These are phyloP conservation scores for Agrenia bidenticulata DNA, from an alignment of 2,888 invertebrate genomes.

Conservation along the genomic window DNA sequence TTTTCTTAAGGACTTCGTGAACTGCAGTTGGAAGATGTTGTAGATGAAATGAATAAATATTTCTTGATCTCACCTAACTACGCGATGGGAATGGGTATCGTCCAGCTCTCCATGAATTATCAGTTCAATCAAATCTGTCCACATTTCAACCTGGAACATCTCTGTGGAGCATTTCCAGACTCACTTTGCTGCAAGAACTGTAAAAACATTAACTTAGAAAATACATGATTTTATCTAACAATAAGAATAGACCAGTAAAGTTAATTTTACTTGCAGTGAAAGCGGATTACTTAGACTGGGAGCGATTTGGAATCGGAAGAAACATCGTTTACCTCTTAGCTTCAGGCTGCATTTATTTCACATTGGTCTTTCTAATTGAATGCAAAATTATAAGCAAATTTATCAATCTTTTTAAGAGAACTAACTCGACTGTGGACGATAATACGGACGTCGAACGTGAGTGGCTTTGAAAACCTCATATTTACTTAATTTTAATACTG, in stretches of 20 bases:
- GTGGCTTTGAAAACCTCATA: neutral
- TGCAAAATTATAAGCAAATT: conserved; percentile 33
- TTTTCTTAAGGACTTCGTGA: conserved; percentile 58
- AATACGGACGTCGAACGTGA: conserved; percentile 14
- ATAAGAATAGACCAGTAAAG: neutral
- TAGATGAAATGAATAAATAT: conserved; percentile 65
- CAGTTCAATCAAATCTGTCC: conserved; percentile 44
- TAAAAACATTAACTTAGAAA: neutral
- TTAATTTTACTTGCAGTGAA: conserved; percentile 29
- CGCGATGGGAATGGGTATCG: conserved; percentile 57
- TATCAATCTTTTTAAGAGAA: neutral
- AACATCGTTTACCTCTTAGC: conserved; percentile 44
- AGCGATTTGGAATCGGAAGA: conserved; percentile 46
- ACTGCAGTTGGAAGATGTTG: conserved; percentile 63
- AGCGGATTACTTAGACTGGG: conserved; percentile 47
- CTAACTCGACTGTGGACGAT: neutral
- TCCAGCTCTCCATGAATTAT: conserved; percentile 46
- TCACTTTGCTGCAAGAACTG: neutral
- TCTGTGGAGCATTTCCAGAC: conserved; percentile 32
- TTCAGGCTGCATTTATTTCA: conserved; percentile 32
- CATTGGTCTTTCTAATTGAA: conserved; percentile 38
- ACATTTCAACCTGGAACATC: conserved; percentile 38
- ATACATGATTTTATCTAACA: neutral
- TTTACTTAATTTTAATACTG: neutral
- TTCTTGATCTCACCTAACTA: conserved; percentile 73